Evolutionary conservation across 2,113 vertebrate genomes (phyloP).

Genomic region (Bombycilla garrulus): DNA sequence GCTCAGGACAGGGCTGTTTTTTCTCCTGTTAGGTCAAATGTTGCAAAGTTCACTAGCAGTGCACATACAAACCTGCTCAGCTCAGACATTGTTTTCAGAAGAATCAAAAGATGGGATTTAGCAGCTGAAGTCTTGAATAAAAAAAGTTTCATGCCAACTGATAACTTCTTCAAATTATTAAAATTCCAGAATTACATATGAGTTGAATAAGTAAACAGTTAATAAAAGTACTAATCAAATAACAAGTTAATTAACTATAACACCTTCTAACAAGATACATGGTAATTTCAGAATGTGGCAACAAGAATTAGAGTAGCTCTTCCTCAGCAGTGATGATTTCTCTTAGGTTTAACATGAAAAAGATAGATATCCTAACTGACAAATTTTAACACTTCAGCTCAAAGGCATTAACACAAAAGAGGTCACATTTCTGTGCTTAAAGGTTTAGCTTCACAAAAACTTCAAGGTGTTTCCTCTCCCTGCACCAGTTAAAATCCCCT

Average conservation of each 20-base stretch:
- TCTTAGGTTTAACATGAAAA: neutral
- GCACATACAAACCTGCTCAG: neutral
- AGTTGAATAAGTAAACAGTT: neutral
- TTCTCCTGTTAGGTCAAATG: neutral
- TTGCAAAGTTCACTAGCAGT: neutral
- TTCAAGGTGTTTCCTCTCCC: neutral
- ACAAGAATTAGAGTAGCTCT: neutral
- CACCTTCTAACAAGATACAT: neutral
- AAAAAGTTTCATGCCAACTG: neutral
- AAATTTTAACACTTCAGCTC: neutral
- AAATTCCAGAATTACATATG: neutral
- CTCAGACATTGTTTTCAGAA: neutral
- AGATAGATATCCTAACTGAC: neutral
- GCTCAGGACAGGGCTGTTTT: neutral
- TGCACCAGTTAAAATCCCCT: neutral
- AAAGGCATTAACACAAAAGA: neutral
- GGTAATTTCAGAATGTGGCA: neutral
- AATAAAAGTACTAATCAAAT: neutral
- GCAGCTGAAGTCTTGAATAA: neutral
- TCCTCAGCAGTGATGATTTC: neutral
- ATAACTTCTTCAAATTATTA: neutral
- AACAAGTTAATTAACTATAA: neutral
- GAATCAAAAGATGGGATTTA: neutral
- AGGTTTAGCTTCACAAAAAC: neutral
- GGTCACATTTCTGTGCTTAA: neutral